Conservation (phyloP, 2,113 vertebrate species). For the Sigmodon hispidus region DNA sequence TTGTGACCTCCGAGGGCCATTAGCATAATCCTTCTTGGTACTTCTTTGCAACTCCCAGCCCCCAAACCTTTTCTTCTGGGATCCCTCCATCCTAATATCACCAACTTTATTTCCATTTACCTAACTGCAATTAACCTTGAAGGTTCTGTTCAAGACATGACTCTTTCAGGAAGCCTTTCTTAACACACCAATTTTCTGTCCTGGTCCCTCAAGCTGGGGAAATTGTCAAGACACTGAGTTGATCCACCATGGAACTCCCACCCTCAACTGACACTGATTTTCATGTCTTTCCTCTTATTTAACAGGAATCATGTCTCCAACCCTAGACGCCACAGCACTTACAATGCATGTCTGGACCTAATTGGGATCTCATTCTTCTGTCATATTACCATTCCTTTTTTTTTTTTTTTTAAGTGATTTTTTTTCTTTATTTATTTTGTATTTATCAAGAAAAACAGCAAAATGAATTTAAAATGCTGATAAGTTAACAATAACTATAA, state of each 20-base stretch:
- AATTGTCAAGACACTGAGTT: neutral
- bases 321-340: neutral
- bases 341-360: neutral
- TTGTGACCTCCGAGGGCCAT: neutral
- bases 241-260: neutral
- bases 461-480: too few relatives aligned
- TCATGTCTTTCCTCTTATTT: neutral
- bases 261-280: neutral
- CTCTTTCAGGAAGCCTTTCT: neutral
- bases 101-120: neutral
- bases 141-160: neutral
- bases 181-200: neutral
- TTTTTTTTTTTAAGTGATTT: too few relatives aligned
- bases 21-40: neutral
- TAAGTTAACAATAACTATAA: too few relatives aligned
- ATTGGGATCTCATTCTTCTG: neutral
- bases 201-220: neutral
- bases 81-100: neutral
- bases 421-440: too few relatives aligned
- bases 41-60: neutral
- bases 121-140: conserved; percentile 15
- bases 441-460: too few relatives aligned
- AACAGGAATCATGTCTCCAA: neutral
- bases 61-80: neutral
- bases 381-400: too few relatives aligned